Percentiles rank a stretch among this genome's conserved stretches.
These are phyloP conservation scores for Melanostigma gelatinosum DNA, from an alignment of 2,113 vertebrate genomes.

Conservation along the genomic window DNA sequence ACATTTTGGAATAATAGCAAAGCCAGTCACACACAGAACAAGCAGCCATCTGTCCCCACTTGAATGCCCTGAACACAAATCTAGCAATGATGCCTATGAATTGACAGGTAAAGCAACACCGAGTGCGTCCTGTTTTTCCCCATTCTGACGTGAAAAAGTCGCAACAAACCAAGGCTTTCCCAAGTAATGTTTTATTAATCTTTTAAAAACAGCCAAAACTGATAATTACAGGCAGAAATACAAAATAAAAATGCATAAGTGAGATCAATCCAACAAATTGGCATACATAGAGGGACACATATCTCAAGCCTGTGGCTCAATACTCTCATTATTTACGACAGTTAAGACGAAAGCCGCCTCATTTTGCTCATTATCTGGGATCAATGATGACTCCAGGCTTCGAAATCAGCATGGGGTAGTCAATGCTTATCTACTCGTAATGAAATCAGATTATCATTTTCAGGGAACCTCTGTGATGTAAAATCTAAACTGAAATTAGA, in stretches of 20 bases:
- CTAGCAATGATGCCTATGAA: neutral
- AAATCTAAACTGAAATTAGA: no score
- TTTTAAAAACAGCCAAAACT: neutral
- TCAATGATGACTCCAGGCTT: conserved; percentile 4
- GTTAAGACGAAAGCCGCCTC: conserved; percentile 11
- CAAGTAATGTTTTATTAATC: conserved; percentile 20
- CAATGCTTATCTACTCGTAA: conserved; percentile 3
- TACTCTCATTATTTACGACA: conserved; percentile 14
- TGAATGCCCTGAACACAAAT: conserved; percentile 44
- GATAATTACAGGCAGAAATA: conserved; percentile 20
- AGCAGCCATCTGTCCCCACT: conserved; percentile 41
- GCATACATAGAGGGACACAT: conserved; percentile 16
- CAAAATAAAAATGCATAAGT: neutral
- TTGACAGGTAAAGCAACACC: conserved; percentile 33
- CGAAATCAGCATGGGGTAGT: conserved; percentile 1
- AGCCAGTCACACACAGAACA: conserved; percentile 25
- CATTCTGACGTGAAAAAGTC: conserved; percentile 16
- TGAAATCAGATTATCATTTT: conserved; percentile 17
- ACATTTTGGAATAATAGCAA: conserved; percentile 21
- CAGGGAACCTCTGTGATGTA: neutral
- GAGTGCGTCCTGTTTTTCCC: neutral
- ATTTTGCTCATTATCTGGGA: conserved; percentile 45
- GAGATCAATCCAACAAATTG: neutral
- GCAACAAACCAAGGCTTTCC: neutral
- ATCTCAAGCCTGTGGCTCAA: neutral